Evolutionary conservation across 2,888 invertebrate genomes (phyloP).

Genomic region (Noctua janthe): DNA sequence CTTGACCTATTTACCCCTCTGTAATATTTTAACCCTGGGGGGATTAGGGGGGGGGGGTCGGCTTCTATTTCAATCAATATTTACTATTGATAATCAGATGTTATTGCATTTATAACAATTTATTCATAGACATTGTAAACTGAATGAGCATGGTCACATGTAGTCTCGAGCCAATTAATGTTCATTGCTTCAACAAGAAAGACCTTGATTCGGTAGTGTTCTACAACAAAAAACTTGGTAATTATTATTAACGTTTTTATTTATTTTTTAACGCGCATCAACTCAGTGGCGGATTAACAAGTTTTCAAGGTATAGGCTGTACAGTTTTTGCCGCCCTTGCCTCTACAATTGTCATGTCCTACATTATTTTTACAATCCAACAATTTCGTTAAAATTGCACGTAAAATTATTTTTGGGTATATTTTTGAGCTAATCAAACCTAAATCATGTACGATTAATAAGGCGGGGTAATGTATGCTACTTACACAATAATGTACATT

Average conservation of each 20-base stretch:
- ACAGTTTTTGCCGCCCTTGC: no score
- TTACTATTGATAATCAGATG: neutral
- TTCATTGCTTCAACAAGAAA: constrained; percentile 45
- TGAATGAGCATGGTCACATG: neutral
- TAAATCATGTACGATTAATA: no score
- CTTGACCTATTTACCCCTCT: neutral
- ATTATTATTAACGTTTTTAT: neutral
- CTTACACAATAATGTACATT: no score
- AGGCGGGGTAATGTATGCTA: no score
- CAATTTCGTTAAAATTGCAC: no score
- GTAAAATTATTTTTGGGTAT: no score
- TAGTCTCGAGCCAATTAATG: constrained; percentile 44
- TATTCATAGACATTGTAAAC: neutral
- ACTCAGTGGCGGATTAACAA: no score
- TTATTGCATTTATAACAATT: no score
- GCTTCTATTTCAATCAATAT: neutral
- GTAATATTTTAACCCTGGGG: neutral
- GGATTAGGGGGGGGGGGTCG: neutral
- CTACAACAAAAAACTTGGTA: constrained; percentile 5
- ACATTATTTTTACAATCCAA: no score
- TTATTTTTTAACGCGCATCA: neutral
- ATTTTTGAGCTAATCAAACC: no score
- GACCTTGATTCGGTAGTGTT: constrained; percentile 40
- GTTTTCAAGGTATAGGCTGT: no score
- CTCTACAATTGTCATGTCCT: no score